Conservation (phyloP, 2,888 invertebrate genomes). For the Willowsia nigromaculata region DNA sequence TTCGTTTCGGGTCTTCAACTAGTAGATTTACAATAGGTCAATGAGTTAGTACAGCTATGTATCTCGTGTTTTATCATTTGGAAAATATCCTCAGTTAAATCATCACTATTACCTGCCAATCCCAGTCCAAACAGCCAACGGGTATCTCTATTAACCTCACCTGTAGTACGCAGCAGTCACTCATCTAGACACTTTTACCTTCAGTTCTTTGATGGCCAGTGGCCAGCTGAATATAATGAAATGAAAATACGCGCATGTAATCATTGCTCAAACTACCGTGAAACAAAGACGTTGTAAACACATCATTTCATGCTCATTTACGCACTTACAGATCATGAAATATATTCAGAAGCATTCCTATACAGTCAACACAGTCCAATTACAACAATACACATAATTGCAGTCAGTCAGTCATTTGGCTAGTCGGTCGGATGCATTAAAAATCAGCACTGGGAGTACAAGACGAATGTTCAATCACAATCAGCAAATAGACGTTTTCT, state of each 20-base stretch:
- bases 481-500: background rate
- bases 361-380: background rate
- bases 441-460: background rate
- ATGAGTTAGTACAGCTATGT: too few species aligned
- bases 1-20: too few species aligned
- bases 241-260: background rate
- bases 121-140: slow-evolving; percentile 65
- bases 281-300: background rate
- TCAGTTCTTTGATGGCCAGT: background rate
- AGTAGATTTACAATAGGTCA: too few species aligned
- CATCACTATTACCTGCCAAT: slow-evolving; percentile 64
- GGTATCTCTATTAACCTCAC: slow-evolving; percentile 65
- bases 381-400: slow-evolving; percentile 34
- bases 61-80: slow-evolving; percentile 22
- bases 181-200: slow-evolving; percentile 65
- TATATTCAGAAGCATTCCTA: background rate
- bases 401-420: slow-evolving; percentile 41
- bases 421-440: background rate
- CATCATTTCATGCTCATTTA: background rate
- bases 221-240: background rate
- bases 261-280: background rate
- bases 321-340: background rate
- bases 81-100: slow-evolving; percentile 43
- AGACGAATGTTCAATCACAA: background rate
- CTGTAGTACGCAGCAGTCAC: slow-evolving; percentile 64